phyloP scores from a whole-genome alignment of 2,888 invertebrate genomes.

The Pelosia muscerda region DNA sequence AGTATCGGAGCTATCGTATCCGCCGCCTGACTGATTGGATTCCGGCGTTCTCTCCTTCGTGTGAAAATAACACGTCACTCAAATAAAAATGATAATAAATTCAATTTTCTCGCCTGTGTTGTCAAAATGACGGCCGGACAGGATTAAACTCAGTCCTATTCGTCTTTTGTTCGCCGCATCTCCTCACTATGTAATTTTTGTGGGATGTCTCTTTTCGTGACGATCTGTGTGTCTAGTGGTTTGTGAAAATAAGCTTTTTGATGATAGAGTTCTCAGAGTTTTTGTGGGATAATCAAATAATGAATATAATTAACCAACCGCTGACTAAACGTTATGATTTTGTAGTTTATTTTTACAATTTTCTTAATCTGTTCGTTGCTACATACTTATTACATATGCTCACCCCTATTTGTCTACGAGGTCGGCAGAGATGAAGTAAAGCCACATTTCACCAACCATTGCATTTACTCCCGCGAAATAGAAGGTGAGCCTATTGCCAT shows the following conservation, averaged over 20 bases:
- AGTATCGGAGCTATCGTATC: slow-evolving; percentile 65
- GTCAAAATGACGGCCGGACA: slow-evolving; percentile 80
- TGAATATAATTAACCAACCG: not conserved
- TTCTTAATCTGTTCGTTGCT: too few relatives aligned
- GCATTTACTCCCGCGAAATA: too few relatives aligned
- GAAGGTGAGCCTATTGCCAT: too few relatives aligned
- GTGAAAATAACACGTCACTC: slow-evolving; percentile 86
- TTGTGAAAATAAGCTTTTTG: slow-evolving; percentile 54
- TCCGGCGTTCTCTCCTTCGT: slow-evolving; percentile 74
- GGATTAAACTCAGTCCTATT: slow-evolving; percentile 82
- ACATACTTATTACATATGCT: too few relatives aligned
- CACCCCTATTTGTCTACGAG: too few relatives aligned
- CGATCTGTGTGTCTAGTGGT: slow-evolving; percentile 42
- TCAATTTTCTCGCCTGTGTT: slow-evolving; percentile 81
- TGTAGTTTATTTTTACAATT: too few relatives aligned
- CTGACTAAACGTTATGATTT: not conserved
- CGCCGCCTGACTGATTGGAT: slow-evolving; percentile 82
- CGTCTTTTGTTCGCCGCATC: slow-evolving; percentile 82
- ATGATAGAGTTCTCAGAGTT: slow-evolving; percentile 51
- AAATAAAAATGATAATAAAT: slow-evolving; percentile 86
- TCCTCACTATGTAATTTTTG: slow-evolving; percentile 66
- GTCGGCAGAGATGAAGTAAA: too few relatives aligned
- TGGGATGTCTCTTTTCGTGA: slow-evolving; percentile 43
- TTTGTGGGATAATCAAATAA: not conserved
- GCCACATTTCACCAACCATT: too few relatives aligned